Evolutionary conservation across 1,140 invertebrate species (phyloP).

Genomic region (Euschistus heros): DNA sequence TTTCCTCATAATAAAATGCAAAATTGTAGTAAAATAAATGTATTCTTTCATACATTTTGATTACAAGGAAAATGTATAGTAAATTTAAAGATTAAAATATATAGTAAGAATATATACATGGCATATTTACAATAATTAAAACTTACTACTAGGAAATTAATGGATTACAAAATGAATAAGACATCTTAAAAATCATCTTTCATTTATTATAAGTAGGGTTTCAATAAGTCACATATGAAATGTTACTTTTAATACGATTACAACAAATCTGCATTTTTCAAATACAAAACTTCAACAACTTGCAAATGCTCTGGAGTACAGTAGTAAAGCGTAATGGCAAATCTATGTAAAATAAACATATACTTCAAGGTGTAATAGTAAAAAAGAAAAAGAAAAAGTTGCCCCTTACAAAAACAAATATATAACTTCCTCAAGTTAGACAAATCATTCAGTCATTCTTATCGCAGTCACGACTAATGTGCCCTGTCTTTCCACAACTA

Average conservation of each 20-base stretch:
- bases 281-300: slow-evolving; percentile 11
- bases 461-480: slow-evolving; percentile 81
- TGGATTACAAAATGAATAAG: slow-evolving; percentile 17
- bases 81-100: background rate
- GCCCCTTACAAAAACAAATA: slow-evolving; percentile 17
- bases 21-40: slow-evolving; percentile 14
- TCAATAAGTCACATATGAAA: slow-evolving; percentile 14
- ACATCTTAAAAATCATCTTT: slow-evolving; percentile 17
- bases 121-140: slow-evolving; percentile 7
- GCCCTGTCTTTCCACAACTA: slow-evolving; percentile 76
- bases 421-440: slow-evolving; percentile 7
- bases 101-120: slow-evolving; percentile 5
- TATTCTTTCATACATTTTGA: slow-evolving; percentile 17
- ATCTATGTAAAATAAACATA: slow-evolving; percentile 14
- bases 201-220: slow-evolving; percentile 12
- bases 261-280: slow-evolving; percentile 17
- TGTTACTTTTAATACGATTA: slow-evolving; percentile 14
- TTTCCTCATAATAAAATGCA: slow-evolving; percentile 15
- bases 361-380: slow-evolving; percentile 18
- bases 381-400: slow-evolving; percentile 13
- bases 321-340: slow-evolving; percentile 19
- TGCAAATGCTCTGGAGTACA: slow-evolving; percentile 13
- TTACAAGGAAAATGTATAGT: slow-evolving; percentile 13
- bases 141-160: slow-evolving; percentile 14
- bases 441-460: slow-evolving; percentile 36